Percentiles rank a stretch among this genome's conserved stretches.
Conservation (phyloP, 1,140 invertebrate genomes). For the Aphaenogaster ashmeadi region DNA sequence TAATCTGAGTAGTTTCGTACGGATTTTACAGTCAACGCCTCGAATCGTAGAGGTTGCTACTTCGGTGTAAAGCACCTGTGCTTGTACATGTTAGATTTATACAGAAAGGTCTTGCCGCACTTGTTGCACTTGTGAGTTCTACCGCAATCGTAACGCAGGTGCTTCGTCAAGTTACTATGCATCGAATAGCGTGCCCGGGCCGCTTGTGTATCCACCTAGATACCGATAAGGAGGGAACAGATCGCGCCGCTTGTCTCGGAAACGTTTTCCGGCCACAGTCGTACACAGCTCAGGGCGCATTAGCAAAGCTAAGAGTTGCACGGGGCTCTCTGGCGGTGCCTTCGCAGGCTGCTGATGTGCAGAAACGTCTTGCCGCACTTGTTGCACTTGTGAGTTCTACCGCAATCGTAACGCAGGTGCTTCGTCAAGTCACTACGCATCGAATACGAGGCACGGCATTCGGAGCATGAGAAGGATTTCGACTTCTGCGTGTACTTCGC, state of each 20-base stretch:
- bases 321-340: slow-evolving; percentile 79
- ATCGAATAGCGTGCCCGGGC: slow-evolving; percentile 68
- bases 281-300: neutral
- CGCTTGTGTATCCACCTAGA: neutral
- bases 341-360: slow-evolving; percentile 84
- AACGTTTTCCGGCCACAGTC: neutral
- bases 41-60: neutral
- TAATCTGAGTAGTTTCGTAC: neutral
- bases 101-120: slow-evolving; percentile 84
- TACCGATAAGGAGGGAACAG: neutral
- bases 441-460: slow-evolving; percentile 73
- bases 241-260: neutral
- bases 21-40: neutral
- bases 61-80: slow-evolving; percentile 71
- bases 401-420: slow-evolving; percentile 78
- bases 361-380: slow-evolving; percentile 84
- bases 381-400: slow-evolving; percentile 79
- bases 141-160: slow-evolving; percentile 78
- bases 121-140: slow-evolving; percentile 79
- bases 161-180: slow-evolving; percentile 69
- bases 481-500: slow-evolving; percentile 36
- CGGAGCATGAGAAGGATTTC: slow-evolving; percentile 69
- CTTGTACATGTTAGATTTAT: slow-evolving; percentile 62
- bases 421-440: slow-evolving; percentile 70
- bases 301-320: slow-evolving; percentile 66